Evolutionary conservation across 2,797 vertebrate species (phyloP).

Genomic region (Calcarius lapponicus): DNA sequence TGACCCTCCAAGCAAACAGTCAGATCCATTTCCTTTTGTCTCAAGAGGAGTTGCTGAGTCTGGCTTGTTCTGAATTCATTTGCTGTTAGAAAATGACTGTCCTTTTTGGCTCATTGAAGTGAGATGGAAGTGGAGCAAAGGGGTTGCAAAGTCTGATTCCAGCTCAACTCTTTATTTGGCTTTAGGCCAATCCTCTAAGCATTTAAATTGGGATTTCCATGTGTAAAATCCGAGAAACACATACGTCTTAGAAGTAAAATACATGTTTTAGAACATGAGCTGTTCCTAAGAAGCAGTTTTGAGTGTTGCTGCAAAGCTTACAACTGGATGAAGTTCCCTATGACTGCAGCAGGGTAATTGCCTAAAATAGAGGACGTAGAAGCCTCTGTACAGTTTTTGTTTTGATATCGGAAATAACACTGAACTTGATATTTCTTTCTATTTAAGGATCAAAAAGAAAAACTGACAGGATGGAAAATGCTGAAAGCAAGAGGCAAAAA

Average conservation of each 20-base stretch:
- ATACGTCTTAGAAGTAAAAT: neutral
- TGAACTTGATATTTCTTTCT: constrained; percentile 32
- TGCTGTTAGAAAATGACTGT: neutral
- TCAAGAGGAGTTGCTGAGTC: neutral
- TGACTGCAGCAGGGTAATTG: neutral
- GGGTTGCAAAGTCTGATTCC: neutral
- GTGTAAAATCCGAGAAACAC: neutral
- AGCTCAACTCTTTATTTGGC: neutral
- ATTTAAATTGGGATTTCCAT: neutral
- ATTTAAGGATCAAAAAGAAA: constrained; percentile 92
- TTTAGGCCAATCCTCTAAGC: neutral
- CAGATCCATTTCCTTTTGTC: neutral
- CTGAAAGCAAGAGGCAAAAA: constrained; percentile 88
- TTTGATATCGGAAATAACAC: neutral
- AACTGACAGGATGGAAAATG: constrained; percentile 84
- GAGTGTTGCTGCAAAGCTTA: neutral
- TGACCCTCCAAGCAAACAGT: neutral
- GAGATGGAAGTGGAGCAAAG: neutral
- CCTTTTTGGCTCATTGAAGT: neutral
- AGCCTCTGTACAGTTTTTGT: neutral
- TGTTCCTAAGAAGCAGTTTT: neutral
- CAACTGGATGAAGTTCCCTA: neutral
- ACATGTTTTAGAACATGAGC: fast-evolving
- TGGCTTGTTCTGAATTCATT: neutral
- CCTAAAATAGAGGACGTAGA: neutral